Base-by-base conservation (phyloP, 2,888 invertebrate genomes). In the Tachina lurida region DNA sequence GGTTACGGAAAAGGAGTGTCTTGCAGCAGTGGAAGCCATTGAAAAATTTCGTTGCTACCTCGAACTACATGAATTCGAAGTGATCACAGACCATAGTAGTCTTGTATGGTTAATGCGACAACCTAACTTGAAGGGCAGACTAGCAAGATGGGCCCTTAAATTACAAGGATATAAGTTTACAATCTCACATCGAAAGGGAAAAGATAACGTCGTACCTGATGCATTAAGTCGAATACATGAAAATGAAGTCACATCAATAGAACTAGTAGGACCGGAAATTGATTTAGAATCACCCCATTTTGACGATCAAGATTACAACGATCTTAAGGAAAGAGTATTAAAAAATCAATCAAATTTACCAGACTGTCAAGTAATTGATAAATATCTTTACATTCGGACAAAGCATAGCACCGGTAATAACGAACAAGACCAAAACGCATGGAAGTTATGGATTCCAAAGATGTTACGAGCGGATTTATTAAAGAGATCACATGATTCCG, bases 381-480 rank as follows among this genome's bases (percentile, higher is more conserved):
- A 31, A 31, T 31, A 31, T 4, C 3, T 31, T 2, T 31, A 31
- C 31, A 31, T 31, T 17, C 67, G 63, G 10, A 47, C 77, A 63
- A 19, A 47, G 62, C 15, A 62, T 12, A 13, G 17, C 22, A 8
- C 68, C 52, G 7, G 84, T 0, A 68, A 68, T 52, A 47, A 56
- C 31, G 31, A 31, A 31, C 31, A 31, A 12, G 17, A 54, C 9
- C 19, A 54, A 39, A 71, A 3, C n/a, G 65, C 0, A 3, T 88
- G 87, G 87, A 88, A 88, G 67, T 19, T 88, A 17, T 88, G 85
- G 87, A n/a, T 87, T 10, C 83, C 75, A 7, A 12, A 31, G 12
- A n/a, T 13, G 2, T 15, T 74, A 15, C 19, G 49, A 7, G 9
- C 43, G 7, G 8, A 10, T 7, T 22, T 65, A 22, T 9, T 67